These are phyloP conservation scores for Toxotes chatareus DNA, from an alignment of 2,113 vertebrate genomes.

Conservation along the genomic window DNA sequence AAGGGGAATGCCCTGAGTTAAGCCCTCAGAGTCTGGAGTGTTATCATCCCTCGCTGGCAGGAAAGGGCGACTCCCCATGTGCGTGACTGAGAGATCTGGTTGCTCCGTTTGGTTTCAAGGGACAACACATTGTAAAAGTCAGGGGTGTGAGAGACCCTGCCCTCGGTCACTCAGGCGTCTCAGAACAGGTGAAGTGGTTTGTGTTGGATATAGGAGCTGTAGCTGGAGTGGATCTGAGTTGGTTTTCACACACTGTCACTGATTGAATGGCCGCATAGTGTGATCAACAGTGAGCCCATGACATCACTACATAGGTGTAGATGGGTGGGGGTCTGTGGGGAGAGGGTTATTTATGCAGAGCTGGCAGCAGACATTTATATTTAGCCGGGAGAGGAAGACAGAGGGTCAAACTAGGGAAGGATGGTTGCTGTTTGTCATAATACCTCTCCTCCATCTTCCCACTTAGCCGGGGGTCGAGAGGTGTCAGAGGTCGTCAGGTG, in stretches of 20 bases:
- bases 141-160: neutral
- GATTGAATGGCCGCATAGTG: constrained; percentile 13
- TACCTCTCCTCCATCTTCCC: constrained; percentile 42
- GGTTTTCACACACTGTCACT: neutral
- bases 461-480: constrained; percentile 44
- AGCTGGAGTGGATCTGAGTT: neutral
- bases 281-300: constrained; percentile 27
- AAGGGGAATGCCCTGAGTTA: constrained; percentile 61
- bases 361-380: constrained; percentile 69
- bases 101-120: constrained; percentile 22
- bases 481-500: constrained; percentile 46
- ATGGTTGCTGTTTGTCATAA: constrained; percentile 40
- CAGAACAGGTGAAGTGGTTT: neutral
- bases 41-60: constrained; percentile 54
- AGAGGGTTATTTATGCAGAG: constrained; percentile 34
- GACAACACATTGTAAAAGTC: constrained; percentile 2
- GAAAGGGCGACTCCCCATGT: constrained; percentile 27
- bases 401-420: constrained; percentile 31
- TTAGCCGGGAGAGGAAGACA: constrained; percentile 64
- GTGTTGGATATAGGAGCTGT: neutral
- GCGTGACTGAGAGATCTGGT: neutral
- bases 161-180: constrained; percentile 7
- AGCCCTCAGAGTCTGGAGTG: constrained; percentile 46
- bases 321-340: constrained; percentile 27
- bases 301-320: constrained; percentile 42